These are phyloP conservation scores for Diacarnus erythraeanus DNA, from an alignment of 37 sponge, comb jelly and placozoan species.

Conservation along the genomic window DNA sequence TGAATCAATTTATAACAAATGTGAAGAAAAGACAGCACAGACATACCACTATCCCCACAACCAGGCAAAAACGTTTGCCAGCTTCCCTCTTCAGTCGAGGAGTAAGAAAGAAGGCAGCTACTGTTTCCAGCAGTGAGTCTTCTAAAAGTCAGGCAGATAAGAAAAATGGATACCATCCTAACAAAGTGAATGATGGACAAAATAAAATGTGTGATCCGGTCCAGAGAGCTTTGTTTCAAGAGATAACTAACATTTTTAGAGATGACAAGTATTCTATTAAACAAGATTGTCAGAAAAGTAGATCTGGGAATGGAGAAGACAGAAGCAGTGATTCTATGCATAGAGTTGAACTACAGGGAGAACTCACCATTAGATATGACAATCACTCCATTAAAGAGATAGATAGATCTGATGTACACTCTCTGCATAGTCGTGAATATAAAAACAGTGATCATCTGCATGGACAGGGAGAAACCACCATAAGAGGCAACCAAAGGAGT, in stretches of 20 bases:
- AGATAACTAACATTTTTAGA: too few species aligned
- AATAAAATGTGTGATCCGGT: too few species aligned
- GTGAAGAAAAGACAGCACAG: background rate
- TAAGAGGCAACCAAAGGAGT: too few species aligned
- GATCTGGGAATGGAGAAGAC: background rate
- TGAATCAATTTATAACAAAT: background rate
- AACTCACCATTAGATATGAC: background rate
- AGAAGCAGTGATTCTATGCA: background rate
- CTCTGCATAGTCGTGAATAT: background rate
- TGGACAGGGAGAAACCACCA: too few species aligned
- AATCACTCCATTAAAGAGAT: background rate
- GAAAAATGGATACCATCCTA: too few species aligned
- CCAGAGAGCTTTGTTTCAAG: too few species aligned
- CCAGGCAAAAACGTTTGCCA: background rate
- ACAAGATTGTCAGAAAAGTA: background rate
- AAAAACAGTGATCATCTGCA: too few species aligned
- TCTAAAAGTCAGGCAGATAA: too few species aligned
- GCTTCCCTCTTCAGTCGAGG: slow-evolving; percentile 10
- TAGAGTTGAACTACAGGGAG: background rate
- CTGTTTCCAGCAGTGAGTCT: background rate
- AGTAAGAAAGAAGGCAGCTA: slow-evolving; percentile 4
- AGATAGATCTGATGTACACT: background rate
- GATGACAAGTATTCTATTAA: too few species aligned
- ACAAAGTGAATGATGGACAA: too few species aligned
- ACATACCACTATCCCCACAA: background rate